Percentiles rank a stretch among this genome's conserved stretches.
Evolutionary conservation across 2,888 invertebrate genomes (phyloP).

Genomic region (Ephialtes manifestator): DNA sequence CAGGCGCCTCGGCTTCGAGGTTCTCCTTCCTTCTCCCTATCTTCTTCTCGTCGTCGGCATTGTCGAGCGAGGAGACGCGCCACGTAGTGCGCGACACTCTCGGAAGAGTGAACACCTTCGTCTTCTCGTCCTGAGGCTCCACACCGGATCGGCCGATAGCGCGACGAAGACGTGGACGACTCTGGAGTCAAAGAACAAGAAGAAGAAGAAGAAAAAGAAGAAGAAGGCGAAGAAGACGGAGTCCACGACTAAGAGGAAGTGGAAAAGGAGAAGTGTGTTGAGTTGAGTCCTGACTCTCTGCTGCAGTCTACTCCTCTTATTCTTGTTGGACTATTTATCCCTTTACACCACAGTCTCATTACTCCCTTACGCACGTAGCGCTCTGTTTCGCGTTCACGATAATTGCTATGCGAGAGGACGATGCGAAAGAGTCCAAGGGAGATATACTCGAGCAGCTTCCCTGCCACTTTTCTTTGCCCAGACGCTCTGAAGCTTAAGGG

Average conservation of each 20-base stretch:
- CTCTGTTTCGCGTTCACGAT: conserved; percentile 65
- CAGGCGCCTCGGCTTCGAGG: conserved; percentile 56
- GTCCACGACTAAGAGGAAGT: conserved; percentile 10
- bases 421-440: conserved; percentile 1
- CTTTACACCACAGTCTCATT: conserved; percentile 71
- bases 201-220: conserved; percentile 3
- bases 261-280: not conserved
- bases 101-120: conserved; percentile 56
- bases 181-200: conserved; percentile 16
- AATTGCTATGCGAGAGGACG: conserved; percentile 69
- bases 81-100: conserved; percentile 61
- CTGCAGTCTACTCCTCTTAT: conserved; percentile 40
- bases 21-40: conserved; percentile 50
- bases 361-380: conserved; percentile 72
- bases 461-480: not conserved
- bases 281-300: not conserved
- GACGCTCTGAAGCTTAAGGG: not conserved
- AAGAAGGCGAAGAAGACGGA: not conserved
- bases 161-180: conserved; percentile 54
- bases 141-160: conserved; percentile 62
- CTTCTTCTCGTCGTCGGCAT: conserved; percentile 53
- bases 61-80: conserved; percentile 48
- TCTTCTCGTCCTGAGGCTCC: conserved; percentile 47
- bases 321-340: conserved; percentile 61
- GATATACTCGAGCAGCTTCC: not conserved